Evolutionary conservation across 2,888 invertebrate species (phyloP).

Genomic region (Torymus texanus): DNA sequence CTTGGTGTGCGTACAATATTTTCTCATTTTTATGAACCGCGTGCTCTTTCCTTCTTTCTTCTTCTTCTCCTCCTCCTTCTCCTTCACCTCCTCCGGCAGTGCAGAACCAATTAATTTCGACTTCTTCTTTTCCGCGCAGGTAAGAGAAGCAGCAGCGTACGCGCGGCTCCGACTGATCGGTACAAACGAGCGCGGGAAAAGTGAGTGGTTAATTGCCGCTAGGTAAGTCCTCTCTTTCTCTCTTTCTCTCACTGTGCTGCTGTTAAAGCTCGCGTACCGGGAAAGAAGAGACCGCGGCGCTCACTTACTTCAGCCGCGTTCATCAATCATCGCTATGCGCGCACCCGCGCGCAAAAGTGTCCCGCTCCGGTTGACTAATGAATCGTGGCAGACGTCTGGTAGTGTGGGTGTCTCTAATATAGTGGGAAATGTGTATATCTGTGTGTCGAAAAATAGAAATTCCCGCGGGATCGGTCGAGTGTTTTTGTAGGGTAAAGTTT

Average conservation of each 20-base stretch:
- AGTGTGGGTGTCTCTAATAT: too few relatives aligned
- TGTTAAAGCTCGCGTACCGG: background rate
- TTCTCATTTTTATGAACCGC: too few relatives aligned
- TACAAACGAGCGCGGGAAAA: constrained; percentile 40
- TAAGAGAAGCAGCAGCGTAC: constrained; percentile 7
- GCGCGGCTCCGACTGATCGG: constrained; percentile 16
- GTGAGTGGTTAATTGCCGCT: constrained; percentile 34
- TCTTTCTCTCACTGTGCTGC: too few relatives aligned
- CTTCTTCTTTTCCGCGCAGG: constrained; percentile 16
- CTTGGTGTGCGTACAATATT: too few relatives aligned
- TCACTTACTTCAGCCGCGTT: background rate
- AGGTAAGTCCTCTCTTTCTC: background rate
- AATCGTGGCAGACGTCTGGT: background rate
- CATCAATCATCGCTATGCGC: constrained; percentile 32
- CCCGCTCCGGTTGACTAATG: constrained; percentile 36
- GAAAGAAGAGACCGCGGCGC: background rate
- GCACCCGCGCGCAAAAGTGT: background rate
- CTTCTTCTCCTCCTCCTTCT: background rate
- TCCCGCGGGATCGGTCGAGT: too few relatives aligned
- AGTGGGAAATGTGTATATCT: too few relatives aligned
- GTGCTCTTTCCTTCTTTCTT: background rate
- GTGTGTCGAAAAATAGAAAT: too few relatives aligned
- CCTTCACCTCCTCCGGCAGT: too few relatives aligned
- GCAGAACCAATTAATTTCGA: constrained; percentile 32
- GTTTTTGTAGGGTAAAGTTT: too few relatives aligned